Conservation (phyloP, 2,888 invertebrate genomes). For the Bhutanitis thaidina region DNA sequence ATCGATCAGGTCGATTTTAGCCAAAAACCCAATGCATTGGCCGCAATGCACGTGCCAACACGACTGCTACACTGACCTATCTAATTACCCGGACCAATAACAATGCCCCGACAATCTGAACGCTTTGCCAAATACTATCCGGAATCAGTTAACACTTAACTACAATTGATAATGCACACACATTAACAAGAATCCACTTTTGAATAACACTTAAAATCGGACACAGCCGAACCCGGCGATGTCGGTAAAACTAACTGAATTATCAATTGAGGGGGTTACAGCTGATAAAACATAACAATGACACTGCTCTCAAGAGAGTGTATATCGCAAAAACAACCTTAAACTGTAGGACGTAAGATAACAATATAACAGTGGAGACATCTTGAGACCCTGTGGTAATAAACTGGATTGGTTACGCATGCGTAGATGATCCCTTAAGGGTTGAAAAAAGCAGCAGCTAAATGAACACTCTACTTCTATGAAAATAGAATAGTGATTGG, state of each 20-base stretch:
- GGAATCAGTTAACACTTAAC: not conserved
- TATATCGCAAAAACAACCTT: conserved; percentile 49
- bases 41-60: not conserved
- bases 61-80: not conserved
- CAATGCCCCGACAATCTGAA: too few species aligned
- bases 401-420: conserved; percentile 57
- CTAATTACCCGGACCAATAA: too few species aligned
- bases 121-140: not conserved
- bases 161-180: not conserved
- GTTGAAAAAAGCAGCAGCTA: conserved; percentile 35
- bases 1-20: too few species aligned
- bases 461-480: conserved; percentile 35
- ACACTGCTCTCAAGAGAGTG: conserved; percentile 46
- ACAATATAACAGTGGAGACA: conserved; percentile 25
- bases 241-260: conserved; percentile 62
- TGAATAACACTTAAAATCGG: conserved; percentile 25
- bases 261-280: conserved; percentile 70
- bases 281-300: conserved; percentile 66
- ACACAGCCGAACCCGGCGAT: conserved; percentile 53
- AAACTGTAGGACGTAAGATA: conserved; percentile 43
- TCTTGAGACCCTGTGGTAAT: conserved; percentile 43
- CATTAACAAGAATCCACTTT: not conserved
- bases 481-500: conserved; percentile 28
- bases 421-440: conserved; percentile 51
- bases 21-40: not conserved